Percentiles rank a stretch among this genome's conserved stretches.
Conservation (phyloP, 2,113 vertebrate species). For the Speoplatyrhinus poulsoni region DNA sequence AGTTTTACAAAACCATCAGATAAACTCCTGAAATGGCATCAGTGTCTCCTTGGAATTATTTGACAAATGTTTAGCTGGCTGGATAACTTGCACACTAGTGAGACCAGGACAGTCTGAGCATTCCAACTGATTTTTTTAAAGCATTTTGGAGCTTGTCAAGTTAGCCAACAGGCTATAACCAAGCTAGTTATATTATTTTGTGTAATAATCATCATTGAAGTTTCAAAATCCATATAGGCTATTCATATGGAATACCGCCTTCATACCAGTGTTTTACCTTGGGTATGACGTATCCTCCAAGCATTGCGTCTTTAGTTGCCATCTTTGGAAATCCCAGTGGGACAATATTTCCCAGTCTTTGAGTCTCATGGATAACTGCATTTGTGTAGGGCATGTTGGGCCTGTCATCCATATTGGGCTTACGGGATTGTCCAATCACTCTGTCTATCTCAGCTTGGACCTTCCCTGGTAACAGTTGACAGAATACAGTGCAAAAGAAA, state of each 20-base stretch:
- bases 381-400: conserved; percentile 81
- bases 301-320: conserved; percentile 37
- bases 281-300: conserved; percentile 74
- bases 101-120: no score
- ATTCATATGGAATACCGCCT: not conserved
- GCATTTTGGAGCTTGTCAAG: no score
- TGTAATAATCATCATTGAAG: not conserved
- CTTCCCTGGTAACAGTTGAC: conserved; percentile 40
- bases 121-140: no score
- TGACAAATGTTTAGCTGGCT: no score
- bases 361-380: conserved; percentile 82
- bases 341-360: conserved; percentile 75
- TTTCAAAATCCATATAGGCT: not conserved
- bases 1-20: no score
- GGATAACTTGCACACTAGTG: no score
- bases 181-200: no score
- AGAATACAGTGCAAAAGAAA: no score
- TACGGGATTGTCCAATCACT: conserved; percentile 62
- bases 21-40: no score
- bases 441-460: conserved; percentile 77
- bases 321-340: conserved; percentile 65
- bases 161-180: no score
- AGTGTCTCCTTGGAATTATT: no score
- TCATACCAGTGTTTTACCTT: conserved; percentile 59
- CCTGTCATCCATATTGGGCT: conserved; percentile 74